phyloP scores from a whole-genome alignment of 2,113 vertebrate species.

The Sciurus niger region DNA sequence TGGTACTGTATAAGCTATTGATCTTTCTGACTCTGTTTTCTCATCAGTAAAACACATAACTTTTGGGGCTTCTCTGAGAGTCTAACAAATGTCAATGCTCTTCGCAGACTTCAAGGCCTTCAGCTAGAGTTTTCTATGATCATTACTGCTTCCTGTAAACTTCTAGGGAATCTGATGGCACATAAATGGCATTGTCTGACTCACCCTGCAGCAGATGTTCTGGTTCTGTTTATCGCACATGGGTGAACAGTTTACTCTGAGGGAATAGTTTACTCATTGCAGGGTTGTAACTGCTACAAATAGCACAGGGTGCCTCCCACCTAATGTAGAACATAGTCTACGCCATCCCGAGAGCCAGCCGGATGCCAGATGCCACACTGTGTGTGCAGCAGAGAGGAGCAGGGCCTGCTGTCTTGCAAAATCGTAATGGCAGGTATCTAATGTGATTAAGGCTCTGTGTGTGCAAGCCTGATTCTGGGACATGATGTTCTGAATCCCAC shows the following conservation, averaged over 20 bases:
- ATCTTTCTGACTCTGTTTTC: constrained; percentile 63
- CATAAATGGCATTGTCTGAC: neutral
- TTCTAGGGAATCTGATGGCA: neutral
- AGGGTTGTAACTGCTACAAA: neutral
- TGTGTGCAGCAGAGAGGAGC: constrained; percentile 77
- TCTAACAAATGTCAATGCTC: neutral
- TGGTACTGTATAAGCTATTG: constrained; percentile 41
- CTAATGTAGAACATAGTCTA: constrained; percentile 32
- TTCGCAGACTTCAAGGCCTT: neutral
- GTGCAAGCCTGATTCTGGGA: constrained; percentile 49
- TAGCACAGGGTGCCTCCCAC: constrained; percentile 51
- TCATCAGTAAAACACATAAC: constrained; percentile 46
- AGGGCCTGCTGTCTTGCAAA: constrained; percentile 71
- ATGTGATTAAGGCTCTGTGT: constrained; percentile 48
- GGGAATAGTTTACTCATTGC: constrained; percentile 61
- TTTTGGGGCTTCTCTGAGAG: constrained; percentile 10
- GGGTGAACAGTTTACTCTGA: constrained; percentile 69
- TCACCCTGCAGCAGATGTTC: constrained; percentile 63
- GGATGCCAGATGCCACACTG: constrained; percentile 68
- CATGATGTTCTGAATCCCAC: constrained; percentile 70
- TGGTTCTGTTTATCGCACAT: constrained; percentile 56
- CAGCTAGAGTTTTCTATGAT: constrained; percentile 21
- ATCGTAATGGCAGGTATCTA: constrained; percentile 74
- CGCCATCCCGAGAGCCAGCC: constrained; percentile 56
- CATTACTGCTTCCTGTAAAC: constrained; percentile 41